Base-by-base conservation (phyloP, 2,888 invertebrate genomes). In the Heliconius charithonia region DNA sequence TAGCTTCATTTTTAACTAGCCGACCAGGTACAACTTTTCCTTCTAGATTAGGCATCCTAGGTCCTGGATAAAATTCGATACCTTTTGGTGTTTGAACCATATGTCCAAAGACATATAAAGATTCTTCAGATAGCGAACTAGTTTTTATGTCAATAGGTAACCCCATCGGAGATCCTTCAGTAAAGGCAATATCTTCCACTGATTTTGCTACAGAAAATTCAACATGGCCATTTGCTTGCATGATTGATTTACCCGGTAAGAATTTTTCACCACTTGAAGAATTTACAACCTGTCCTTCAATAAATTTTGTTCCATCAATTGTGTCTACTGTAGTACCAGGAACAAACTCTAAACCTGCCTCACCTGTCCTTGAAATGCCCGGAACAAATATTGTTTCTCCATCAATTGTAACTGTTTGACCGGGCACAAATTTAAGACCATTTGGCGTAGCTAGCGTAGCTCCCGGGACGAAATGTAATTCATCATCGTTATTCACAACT, bases 11-110 rank as follows among this genome's bases (percentile, higher is more conserved):
- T 83, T 96, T 95, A 0, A 96, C 95, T 72, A 97, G 89, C 85
- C 96, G 95, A 77, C 97, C 97, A 0, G 96, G 96, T 0, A 96
- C 96, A 29, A 96, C 95, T 88, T 96, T 96, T 0, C 96, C 96
- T 79, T 95, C 95, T 66, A 91, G 84, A 85, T 90, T 91, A 2
- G 95, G 95, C 37, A 95, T 92, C 81, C 89, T 90, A 59, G 93
- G 90, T 4, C 96, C 96, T 1, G 96, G 96, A 84, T 96, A 96
- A 85, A 97, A 97, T 87, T 96, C 96, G 29, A 97, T 96, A 0
- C 96, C 96, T 78, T 95, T 95, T 19, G 92, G 90, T 9, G 96
- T 96, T 89, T 97, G 97, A 1, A 97, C 92, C 95, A 97, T 96
- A 83, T 96, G 96, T 2, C 97, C 97, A 83, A 96, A 97, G 6